Evolutionary conservation across 2,113 vertebrate species (phyloP).

Genomic region (Apteryx owenii): DNA sequence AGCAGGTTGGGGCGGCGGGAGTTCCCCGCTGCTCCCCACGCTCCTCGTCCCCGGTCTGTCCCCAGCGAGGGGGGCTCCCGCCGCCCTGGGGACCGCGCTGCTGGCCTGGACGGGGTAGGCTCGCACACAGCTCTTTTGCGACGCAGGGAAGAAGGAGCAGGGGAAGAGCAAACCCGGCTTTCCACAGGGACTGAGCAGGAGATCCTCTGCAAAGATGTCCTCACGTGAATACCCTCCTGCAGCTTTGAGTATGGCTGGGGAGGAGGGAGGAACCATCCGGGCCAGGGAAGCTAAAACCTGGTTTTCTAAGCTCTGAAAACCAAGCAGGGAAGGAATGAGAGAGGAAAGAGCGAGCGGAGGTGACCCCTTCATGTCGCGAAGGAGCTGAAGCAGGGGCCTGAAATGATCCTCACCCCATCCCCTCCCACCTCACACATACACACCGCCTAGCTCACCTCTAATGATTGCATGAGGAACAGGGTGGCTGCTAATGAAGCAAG

Average conservation of each 20-base stretch:
- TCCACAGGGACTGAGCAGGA: not conserved
- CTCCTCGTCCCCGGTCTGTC: no score
- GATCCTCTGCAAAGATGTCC: not conserved
- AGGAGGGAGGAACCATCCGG: not conserved
- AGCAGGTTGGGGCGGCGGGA: fast-evolving
- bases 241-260: slow-evolving; percentile 5
- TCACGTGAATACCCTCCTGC: slow-evolving; percentile 2
- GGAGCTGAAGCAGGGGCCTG: not conserved
- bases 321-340: not conserved
- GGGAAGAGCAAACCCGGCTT: not conserved
- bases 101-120: not conserved
- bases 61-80: not conserved
- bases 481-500: not conserved
- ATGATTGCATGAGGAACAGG: not conserved
- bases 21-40: no score
- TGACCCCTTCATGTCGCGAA: fast-evolving
- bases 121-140: not conserved
- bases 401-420: not conserved
- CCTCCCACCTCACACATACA: not conserved
- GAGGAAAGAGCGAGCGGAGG: not conserved
- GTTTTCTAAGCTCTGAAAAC: not conserved
- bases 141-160: not conserved
- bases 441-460: not conserved
- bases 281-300: not conserved
- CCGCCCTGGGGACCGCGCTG: not conserved